Percentiles rank a stretch among this genome's conserved stretches.
Conservation (phyloP, 2,113 vertebrate genomes). For the Oceanites oceanicus region DNA sequence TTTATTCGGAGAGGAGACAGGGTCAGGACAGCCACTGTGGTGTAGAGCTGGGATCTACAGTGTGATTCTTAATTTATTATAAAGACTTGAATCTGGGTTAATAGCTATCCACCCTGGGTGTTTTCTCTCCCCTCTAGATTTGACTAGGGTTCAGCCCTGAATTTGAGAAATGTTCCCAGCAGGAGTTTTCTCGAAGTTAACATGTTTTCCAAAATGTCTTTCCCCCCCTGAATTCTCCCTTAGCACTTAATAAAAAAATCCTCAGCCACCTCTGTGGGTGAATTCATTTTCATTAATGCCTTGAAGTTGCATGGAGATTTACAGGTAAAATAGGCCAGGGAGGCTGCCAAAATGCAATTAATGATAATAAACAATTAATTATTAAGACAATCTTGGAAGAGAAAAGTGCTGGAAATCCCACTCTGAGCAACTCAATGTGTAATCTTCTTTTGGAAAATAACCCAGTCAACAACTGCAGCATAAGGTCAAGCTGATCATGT, state of each 20-base stretch:
- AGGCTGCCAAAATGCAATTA: neutral
- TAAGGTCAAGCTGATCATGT: slow-evolving; percentile 36
- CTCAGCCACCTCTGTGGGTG: neutral
- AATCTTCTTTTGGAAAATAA: neutral
- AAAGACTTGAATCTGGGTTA: neutral
- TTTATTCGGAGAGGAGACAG: neutral
- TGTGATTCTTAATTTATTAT: neutral
- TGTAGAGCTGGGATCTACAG: neutral
- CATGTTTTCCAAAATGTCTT: neutral
- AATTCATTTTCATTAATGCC: neutral
- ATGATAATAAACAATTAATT: neutral
- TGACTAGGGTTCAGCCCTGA: neutral
- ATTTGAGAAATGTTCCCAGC: neutral
- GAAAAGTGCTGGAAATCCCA: neutral
- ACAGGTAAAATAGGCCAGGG: neutral
- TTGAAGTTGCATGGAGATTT: neutral
- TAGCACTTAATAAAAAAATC: neutral
- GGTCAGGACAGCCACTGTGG: neutral
- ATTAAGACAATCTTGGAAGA: neutral
- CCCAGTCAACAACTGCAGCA: neutral
- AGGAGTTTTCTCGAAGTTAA: neutral
- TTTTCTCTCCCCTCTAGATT: neutral
- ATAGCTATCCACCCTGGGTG: neutral
- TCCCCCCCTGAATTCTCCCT: neutral
- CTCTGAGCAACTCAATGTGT: neutral